Evolutionary conservation across 2,113 vertebrate species (phyloP), one percentile per base, ranked within the genome.

Genomic region (Taurulus bubalis): DNA sequence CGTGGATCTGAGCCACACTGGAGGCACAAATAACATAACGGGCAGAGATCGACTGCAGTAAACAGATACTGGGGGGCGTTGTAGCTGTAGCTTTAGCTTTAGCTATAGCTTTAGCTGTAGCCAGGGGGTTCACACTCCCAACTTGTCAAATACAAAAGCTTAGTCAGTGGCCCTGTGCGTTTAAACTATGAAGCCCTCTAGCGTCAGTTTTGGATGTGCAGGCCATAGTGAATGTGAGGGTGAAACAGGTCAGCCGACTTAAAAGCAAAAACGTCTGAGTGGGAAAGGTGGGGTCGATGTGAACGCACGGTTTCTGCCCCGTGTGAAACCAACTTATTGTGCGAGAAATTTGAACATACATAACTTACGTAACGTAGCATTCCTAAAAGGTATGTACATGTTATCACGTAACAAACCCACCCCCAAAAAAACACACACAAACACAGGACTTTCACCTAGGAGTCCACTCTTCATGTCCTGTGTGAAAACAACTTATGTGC

Each of bases 21-120:
- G 83, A 86, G 75, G 81, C 71, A 72, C 6, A 84, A 28, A 84
- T 79, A 28, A 30, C 22, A 8, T 1, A 9, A 69, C 34, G 73
- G 64, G 60, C 30, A 60, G 30, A 68, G 10, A 40, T 38, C 3
- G 36, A 59, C 0, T 45, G 32, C 7, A 51, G 62, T 11, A 24
- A 69, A 53, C 49, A 68, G 28, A 45, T 45, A 49, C 8, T 30
- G 24, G 20, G 10, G 30, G n/a, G n/a, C n/a, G n/a, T n/a, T n/a
- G 30, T 32, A 32, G 30, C 30, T 32, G 30, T 32, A 32, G 30
- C 30, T 32, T 3, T 32, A 32, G 30, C 30, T 32, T 2, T 32
- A 32, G 30, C 4, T 32, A 4, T 32, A 32, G 30, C 30, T 32
- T 2, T 32, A 32, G 30, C n/a, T 75, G 16, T 6, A 30, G 47